A percentile compares a stretch with the other conserved stretches of the same genome.
Conservation (phyloP, 2,888 invertebrate genomes). For the Capitulum mitella region DNA sequence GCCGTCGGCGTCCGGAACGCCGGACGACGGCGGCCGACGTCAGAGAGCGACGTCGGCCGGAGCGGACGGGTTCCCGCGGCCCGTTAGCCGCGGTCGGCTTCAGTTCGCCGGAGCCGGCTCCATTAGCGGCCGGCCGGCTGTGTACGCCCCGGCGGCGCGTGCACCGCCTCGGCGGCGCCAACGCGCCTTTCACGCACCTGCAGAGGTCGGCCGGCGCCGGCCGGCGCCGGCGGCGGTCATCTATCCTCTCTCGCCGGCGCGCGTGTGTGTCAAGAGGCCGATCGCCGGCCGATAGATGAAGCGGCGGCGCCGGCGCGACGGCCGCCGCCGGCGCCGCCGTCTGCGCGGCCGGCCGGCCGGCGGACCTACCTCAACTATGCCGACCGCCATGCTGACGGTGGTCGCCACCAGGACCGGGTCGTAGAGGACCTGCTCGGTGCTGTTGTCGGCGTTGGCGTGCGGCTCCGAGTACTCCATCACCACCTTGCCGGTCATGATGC, state of each 20-base stretch:
- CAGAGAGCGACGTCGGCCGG: too few relatives aligned
- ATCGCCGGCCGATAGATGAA: too few relatives aligned
- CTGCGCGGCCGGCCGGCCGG: background rate
- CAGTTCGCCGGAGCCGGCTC: background rate
- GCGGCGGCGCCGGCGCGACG: too few relatives aligned
- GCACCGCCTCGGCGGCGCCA: background rate
- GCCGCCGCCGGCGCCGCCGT: too few relatives aligned
- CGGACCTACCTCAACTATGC: constrained; percentile 44
- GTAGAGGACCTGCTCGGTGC: constrained; percentile 38
- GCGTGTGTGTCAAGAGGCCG: too few relatives aligned
- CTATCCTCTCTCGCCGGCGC: background rate
- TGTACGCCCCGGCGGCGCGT: background rate
- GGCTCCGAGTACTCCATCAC: constrained; percentile 30
- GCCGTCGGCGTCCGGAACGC: too few relatives aligned
- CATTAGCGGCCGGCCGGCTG: background rate
- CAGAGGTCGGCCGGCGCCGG: background rate
- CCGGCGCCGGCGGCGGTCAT: background rate
- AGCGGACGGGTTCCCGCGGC: too few relatives aligned
- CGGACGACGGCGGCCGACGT: too few relatives aligned
- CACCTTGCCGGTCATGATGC: constrained; percentile 55
- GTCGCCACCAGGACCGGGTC: constrained; percentile 63
- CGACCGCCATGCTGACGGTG: constrained; percentile 66
- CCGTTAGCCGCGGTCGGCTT: too few relatives aligned
- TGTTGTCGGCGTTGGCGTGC: background rate
- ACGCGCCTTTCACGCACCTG: constrained; percentile 6